These are phyloP conservation scores for Sabellastarte sp. DNA, from an alignment of 2,888 invertebrate genomes.

Conservation along the genomic window DNA sequence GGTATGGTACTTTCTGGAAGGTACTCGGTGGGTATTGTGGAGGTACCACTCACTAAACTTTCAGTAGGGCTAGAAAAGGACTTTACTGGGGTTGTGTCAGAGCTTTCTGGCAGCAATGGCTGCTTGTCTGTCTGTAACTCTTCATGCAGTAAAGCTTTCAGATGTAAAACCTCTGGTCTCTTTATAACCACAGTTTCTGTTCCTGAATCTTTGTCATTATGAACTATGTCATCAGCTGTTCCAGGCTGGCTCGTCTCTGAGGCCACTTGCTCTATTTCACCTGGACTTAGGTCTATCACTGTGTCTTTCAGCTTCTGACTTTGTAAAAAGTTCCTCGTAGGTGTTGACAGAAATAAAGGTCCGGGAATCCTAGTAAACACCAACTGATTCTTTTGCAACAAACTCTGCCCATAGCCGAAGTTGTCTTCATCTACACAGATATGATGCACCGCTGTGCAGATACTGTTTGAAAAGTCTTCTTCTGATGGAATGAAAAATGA, in stretches of 20 bases:
- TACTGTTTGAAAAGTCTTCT: conserved; percentile 24
- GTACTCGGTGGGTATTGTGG: conserved; percentile 15
- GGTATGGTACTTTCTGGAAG: conserved; percentile 25
- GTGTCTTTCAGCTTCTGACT: not conserved
- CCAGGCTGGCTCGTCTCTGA: not conserved
- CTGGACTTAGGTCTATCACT: not conserved
- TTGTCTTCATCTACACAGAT: conserved; percentile 62
- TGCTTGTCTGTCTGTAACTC: too few relatives aligned
- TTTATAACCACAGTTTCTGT: too few relatives aligned
- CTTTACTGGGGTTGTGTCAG: too few relatives aligned
- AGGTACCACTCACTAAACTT: not conserved
- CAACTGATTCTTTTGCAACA: conserved; percentile 67
- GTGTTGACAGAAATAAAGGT: not conserved
- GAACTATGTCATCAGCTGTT: too few relatives aligned
- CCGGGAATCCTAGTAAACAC: conserved; percentile 3
- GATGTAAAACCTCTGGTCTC: too few relatives aligned
- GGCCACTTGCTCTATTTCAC: not conserved
- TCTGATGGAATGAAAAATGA: conserved; percentile 78
- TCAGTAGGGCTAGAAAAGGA: too few relatives aligned
- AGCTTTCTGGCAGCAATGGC: too few relatives aligned
- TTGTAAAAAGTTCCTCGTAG: not conserved
- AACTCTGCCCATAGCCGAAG: conserved; percentile 90
- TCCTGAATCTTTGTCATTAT: too few relatives aligned
- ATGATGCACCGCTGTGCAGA: conserved; percentile 41
- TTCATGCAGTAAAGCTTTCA: too few relatives aligned